phyloP scores from a whole-genome alignment of 1,140 invertebrate genomes.

The Diprion similis region DNA sequence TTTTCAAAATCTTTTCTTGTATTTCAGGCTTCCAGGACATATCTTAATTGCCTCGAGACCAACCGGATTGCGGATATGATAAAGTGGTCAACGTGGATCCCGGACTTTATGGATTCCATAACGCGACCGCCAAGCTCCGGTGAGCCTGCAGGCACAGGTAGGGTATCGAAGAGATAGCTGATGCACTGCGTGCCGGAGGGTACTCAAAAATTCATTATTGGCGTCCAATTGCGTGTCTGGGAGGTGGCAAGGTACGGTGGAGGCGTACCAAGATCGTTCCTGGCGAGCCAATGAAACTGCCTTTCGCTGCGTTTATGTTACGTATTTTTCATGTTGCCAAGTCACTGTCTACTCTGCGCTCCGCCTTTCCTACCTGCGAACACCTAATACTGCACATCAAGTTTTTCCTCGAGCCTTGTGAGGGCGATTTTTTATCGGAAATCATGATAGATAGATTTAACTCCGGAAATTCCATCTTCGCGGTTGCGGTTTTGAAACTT shows the following conservation, averaged over 20 bases:
- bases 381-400: not conserved
- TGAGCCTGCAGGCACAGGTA: too few species aligned
- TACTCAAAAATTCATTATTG: constrained; percentile 14
- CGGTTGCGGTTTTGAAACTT: too few species aligned
- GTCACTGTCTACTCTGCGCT: constrained; percentile 53
- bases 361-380: constrained; percentile 45
- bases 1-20: too few species aligned
- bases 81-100: too few species aligned
- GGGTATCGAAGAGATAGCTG: not conserved
- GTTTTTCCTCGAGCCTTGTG: not conserved
- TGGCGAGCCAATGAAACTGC: constrained; percentile 52
- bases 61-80: too few species aligned
- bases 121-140: too few species aligned
- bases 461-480: too few species aligned
- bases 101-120: too few species aligned
- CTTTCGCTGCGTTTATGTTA: constrained; percentile 51
- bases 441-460: not conserved
- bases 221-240: constrained; percentile 22
- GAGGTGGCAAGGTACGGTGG: constrained; percentile 51
- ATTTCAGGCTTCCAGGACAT: too few species aligned
- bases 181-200: not conserved
- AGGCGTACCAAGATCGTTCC: constrained; percentile 50
- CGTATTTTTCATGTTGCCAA: constrained; percentile 57
- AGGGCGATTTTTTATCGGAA: not conserved
- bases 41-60: too few species aligned